Conservation (phyloP, 2,113 vertebrate species). For the Cochlearius cochlearius region DNA sequence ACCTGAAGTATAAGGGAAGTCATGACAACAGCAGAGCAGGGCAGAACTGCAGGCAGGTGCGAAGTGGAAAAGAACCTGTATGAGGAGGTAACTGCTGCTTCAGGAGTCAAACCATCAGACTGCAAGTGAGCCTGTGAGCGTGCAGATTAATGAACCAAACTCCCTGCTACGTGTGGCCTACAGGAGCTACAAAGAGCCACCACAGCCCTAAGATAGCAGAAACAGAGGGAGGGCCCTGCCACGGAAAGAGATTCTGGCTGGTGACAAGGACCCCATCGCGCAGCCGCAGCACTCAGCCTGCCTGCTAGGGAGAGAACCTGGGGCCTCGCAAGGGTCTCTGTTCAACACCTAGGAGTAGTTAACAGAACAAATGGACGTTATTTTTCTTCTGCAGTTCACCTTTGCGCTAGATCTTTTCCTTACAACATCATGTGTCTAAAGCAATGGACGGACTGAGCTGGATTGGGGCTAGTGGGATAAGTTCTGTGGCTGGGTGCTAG, state of each 20-base stretch:
- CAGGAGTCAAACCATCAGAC: neutral
- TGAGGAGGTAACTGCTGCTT: neutral
- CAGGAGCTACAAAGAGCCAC: neutral
- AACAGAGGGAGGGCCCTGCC: neutral
- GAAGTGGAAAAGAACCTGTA: neutral
- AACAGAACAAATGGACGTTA: neutral
- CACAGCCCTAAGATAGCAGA: fast-evolving
- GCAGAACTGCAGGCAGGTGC: neutral
- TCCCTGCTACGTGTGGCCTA: neutral
- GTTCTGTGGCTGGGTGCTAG: neutral
- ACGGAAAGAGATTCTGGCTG: neutral
- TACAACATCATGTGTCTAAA: neutral
- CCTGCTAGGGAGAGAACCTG: neutral
- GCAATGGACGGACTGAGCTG: neutral
- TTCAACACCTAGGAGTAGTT: neutral
- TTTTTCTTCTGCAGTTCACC: neutral
- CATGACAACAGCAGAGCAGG: neutral
- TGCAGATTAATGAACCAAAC: neutral
- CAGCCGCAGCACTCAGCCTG: fast-evolving
- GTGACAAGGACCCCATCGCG: neutral
- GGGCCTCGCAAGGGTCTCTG: fast-evolving
- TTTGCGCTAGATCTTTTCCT: neutral
- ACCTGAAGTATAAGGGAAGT: neutral
- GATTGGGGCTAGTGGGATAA: neutral
- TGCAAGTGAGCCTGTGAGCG: neutral